phyloP scores from a whole-genome alignment of 2,113 vertebrate species.

The Setophaga petechia region DNA sequence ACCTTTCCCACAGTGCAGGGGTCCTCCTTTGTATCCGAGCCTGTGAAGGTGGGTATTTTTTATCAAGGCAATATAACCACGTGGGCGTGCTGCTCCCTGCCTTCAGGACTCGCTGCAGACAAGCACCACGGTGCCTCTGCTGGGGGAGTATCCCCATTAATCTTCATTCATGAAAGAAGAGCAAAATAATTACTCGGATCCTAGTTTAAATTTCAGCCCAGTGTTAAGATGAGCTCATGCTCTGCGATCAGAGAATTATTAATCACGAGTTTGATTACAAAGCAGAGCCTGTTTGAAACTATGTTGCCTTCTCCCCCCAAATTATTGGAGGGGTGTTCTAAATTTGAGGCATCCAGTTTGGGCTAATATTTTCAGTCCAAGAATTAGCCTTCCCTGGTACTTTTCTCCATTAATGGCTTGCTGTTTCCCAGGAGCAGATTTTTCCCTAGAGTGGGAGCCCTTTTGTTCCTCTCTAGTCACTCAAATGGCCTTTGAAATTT shows the following conservation, averaged over 20 bases:
- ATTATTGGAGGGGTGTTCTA: background rate
- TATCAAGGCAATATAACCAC: conserved; percentile 4
- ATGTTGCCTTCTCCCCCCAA: background rate
- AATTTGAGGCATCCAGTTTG: background rate
- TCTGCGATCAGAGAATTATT: background rate
- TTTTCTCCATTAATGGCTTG: background rate
- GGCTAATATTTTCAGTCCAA: background rate
- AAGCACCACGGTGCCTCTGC: fast-evolving
- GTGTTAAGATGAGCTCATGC: background rate
- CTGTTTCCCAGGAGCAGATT: background rate
- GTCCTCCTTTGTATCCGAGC: background rate
- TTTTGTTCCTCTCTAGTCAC: conserved; percentile 21
- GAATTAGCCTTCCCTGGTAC: background rate
- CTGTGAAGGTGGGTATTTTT: conserved; percentile 19
- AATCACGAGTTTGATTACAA: background rate
- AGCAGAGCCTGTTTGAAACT: background rate
- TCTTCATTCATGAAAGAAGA: background rate
- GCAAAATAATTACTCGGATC: background rate
- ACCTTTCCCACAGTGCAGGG: conserved; percentile 41
- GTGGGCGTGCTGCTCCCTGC: background rate
- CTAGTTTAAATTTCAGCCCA: background rate
- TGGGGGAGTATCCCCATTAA: background rate
- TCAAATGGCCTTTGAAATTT: conserved; percentile 40
- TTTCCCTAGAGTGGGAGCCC: background rate
- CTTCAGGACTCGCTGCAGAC: background rate